Evolutionary conservation across 1,140 invertebrate species (phyloP).

Genomic region (Dufourea novaeangliae): DNA sequence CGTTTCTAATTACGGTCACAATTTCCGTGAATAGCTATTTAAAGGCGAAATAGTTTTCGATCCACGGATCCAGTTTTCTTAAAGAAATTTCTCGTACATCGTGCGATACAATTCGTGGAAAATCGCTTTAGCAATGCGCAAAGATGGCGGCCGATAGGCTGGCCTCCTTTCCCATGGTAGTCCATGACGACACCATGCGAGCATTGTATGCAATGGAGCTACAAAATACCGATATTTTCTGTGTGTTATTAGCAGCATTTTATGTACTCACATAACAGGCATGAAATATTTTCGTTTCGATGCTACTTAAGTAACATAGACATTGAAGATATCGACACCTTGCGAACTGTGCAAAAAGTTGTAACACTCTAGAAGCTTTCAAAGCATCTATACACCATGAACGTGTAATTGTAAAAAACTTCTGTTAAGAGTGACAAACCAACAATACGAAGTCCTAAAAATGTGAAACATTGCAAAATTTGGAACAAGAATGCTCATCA

Average conservation of each 20-base stretch:
- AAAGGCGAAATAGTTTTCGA: not conserved
- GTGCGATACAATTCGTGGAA: not conserved
- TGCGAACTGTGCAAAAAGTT: not conserved
- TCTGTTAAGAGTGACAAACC: not conserved
- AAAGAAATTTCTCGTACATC: not conserved
- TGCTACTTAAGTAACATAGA: conserved; percentile 9
- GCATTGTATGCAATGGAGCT: not conserved
- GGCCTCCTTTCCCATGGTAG: not conserved
- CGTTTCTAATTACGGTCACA: conserved; percentile 5
- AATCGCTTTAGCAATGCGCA: not conserved
- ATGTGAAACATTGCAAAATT: not conserved
- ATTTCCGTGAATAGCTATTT: not conserved
- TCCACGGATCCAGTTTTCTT: not conserved
- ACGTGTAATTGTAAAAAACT: not conserved
- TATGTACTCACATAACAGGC: conserved; percentile 7
- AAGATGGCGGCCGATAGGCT: not conserved
- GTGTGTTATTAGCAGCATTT: conserved; percentile 21
- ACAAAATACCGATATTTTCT: not conserved
- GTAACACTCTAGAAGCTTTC: not conserved
- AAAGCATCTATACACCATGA: not conserved
- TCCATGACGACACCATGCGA: conserved; percentile 6
- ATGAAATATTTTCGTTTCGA: not conserved
- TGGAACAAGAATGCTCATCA: not conserved
- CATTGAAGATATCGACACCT: conserved; percentile 4
- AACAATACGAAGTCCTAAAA: not conserved